These are phyloP conservation scores for Acleris emargana DNA, from an alignment of 2,888 invertebrate species.

Conservation along the genomic window DNA sequence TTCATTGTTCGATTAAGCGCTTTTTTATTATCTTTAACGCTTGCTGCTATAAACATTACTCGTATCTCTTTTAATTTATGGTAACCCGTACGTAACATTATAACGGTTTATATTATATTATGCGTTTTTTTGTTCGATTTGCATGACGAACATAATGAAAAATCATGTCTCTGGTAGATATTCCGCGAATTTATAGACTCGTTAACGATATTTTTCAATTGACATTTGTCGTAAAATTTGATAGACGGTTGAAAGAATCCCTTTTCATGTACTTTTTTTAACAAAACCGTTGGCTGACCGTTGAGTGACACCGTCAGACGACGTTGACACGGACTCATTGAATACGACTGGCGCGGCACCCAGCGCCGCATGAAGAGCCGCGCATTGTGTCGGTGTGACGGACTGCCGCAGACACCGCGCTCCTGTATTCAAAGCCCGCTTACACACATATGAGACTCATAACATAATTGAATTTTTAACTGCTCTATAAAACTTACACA, in stretches of 20 bases:
- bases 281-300: constrained; percentile 72
- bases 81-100: constrained; percentile 37
- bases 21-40: constrained; percentile 48
- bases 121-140: constrained; percentile 9
- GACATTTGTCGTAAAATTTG: constrained; percentile 63
- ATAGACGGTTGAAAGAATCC: constrained; percentile 55
- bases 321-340: constrained; percentile 62
- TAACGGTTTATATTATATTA: constrained; percentile 39
- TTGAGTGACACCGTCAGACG: constrained; percentile 68
- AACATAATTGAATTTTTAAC: constrained; percentile 40
- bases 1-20: constrained; percentile 47
- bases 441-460: constrained; percentile 43
- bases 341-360: constrained; percentile 56
- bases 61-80: constrained; percentile 33
- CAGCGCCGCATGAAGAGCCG: constrained; percentile 59
- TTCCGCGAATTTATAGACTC: constrained; percentile 36
- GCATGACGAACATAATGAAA: constrained; percentile 9
- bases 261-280: constrained; percentile 56
- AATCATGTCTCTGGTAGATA: constrained; percentile 26
- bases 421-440: constrained; percentile 37
- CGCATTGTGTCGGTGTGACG: constrained; percentile 52
- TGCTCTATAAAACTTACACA: constrained; percentile 25
- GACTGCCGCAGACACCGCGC: constrained; percentile 33
- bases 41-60: constrained; percentile 43
- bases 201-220: constrained; percentile 39